Evolutionary conservation across 37 sponge, comb jelly and placozoan genomes (phyloP).

Genomic region (Diacarnus erythraeanus): DNA sequence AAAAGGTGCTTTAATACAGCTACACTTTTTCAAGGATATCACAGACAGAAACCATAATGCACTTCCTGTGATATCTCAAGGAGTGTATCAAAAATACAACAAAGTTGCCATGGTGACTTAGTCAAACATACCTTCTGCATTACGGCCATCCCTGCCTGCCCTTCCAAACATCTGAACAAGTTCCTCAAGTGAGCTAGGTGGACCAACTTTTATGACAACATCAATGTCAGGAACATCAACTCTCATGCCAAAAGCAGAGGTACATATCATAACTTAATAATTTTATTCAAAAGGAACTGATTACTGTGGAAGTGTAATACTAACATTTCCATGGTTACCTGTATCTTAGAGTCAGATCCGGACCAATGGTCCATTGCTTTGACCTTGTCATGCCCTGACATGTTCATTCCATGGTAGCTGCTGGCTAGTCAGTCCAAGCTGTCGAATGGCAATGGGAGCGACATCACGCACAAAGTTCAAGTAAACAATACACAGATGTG

Average conservation of each 20-base stretch:
- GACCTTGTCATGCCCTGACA: constrained; percentile 30
- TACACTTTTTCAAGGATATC: no score
- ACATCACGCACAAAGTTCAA: constrained; percentile 37
- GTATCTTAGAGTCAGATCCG: not conserved
- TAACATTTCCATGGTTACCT: no score
- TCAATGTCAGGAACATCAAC: constrained; percentile 15
- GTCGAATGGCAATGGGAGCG: constrained; percentile 26
- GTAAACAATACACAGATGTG: constrained; percentile 16
- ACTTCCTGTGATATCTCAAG: no score
- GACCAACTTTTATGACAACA: constrained; percentile 13
- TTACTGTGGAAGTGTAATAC: not conserved
- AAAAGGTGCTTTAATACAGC: not conserved
- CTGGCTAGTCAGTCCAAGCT: constrained; percentile 3
- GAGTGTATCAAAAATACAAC: no score
- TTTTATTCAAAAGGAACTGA: not conserved
- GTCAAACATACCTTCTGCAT: constrained; percentile 23
- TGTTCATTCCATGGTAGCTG: constrained; percentile 36
- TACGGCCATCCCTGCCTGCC: constrained; percentile 45
- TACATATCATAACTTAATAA: constrained; percentile 31
- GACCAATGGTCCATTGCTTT: constrained; percentile 31
- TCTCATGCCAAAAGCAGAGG: constrained; percentile 48
- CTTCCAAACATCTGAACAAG: constrained; percentile 46
- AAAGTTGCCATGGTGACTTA: not conserved
- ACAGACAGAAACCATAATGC: no score
- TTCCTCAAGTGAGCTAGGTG: constrained; percentile 22